phyloP scores from a whole-genome alignment of 2,797 vertebrate genomes.

The Buphagus erythrorhynchus region DNA sequence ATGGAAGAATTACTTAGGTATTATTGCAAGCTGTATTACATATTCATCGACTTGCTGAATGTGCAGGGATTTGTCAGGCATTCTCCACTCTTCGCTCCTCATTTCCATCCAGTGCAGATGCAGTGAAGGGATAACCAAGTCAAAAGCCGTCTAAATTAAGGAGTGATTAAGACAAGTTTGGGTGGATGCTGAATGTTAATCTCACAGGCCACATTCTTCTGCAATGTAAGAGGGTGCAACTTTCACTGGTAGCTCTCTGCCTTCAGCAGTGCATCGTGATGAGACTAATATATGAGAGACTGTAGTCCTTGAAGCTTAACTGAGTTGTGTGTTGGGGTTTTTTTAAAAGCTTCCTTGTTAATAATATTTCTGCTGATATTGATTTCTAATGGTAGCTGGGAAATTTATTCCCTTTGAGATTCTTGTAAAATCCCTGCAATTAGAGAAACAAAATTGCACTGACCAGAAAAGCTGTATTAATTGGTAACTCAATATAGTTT shows the following conservation, averaged over 20 bases:
- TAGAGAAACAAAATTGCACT: constrained; percentile 1
- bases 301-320: background rate
- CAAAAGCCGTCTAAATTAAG: background rate
- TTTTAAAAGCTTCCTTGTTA: background rate
- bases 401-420: background rate
- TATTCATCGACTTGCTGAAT: constrained; percentile 48
- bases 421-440: background rate
- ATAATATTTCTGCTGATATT: background rate
- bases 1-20: constrained; percentile 56
- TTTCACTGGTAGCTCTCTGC: background rate
- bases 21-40: constrained; percentile 39
- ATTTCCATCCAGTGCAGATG: background rate
- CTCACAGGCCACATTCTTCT: background rate
- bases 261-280: background rate
- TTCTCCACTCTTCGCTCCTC: background rate
- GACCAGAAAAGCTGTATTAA: constrained; percentile 2
- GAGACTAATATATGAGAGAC: background rate
- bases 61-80: constrained; percentile 6
- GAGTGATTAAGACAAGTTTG: constrained; percentile 9
- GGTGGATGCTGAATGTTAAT: background rate
- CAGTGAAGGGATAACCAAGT: background rate
- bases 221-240: background rate
- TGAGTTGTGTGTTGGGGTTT: background rate
- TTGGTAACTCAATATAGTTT: background rate
- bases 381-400: background rate